Evolutionary conservation across 2,888 invertebrate genomes (phyloP).

Genomic region (Terebella lapidaria): DNA sequence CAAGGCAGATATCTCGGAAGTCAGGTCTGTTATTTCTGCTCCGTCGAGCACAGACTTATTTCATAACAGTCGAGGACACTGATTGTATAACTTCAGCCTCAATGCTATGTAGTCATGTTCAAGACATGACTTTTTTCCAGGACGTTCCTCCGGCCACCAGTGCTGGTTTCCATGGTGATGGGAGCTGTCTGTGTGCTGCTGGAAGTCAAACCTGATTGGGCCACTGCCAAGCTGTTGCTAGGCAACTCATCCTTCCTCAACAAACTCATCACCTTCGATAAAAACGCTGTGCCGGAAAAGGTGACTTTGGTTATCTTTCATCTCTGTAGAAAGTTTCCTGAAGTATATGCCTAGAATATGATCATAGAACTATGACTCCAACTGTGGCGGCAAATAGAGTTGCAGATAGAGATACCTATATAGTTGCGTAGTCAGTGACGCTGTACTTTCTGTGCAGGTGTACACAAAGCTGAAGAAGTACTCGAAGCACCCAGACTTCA

Average conservation of each 20-base stretch:
- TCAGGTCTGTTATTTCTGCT: conserved; percentile 31
- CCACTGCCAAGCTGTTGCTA: conserved; percentile 45
- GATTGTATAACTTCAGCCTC: no score
- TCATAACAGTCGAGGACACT: no score
- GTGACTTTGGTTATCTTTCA: conserved; percentile 22
- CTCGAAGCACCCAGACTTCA: conserved; percentile 48
- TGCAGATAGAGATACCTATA: no score
- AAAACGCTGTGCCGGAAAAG: conserved; percentile 45
- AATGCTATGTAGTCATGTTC: no score
- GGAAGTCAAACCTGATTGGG: conserved; percentile 50
- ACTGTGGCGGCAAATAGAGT: no score
- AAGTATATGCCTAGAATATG: no score
- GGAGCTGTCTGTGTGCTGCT: conserved; percentile 50
- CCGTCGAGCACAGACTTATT: no score
- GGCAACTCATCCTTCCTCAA: conserved; percentile 49
- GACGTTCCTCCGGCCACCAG: conserved; percentile 47
- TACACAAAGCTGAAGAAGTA: conserved; percentile 47
- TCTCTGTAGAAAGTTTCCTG: no score
- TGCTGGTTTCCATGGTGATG: conserved; percentile 47
- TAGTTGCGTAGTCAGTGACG: no score
- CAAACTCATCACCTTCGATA: conserved; percentile 46
- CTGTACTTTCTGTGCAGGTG: conserved; percentile 40
- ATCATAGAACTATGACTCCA: no score
- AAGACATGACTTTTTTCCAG: no score
- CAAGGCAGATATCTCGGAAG: conserved; percentile 50